Base-by-base conservation (phyloP, 2,113 vertebrate species). In the Syrmaticus mikado region DNA sequence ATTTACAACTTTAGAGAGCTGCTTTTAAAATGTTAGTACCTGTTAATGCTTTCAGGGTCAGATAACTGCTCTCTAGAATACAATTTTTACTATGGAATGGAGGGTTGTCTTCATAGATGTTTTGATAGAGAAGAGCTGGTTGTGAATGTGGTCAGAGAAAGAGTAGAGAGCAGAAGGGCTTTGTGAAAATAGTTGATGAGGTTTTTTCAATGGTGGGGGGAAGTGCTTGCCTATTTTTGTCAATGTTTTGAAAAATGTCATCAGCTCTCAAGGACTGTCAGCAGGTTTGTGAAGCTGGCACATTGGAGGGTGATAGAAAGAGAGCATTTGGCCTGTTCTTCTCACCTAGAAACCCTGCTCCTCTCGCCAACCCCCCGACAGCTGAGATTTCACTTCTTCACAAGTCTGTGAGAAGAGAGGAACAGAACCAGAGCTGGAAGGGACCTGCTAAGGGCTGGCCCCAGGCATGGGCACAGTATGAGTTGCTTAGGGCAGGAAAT, bases 281-380 rank as follows among this genome's bases (percentile, higher is more conserved):
- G 91, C 89, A 76, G 82, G 89, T 89, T 95, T 96, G 55, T 70
- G 94, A 93, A 93, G 84, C 82, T 94, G 94, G 82, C 94, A 94
- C 74, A 80, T 30, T 80, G 91, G 67, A 92, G 94, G 71, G 92
- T 94, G 96, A 89, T 89, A 92, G 89, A 86, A 92, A 92, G 91
- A 53, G 89, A 96, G 91, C 94, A 96, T 95, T 96, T 96, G 96
- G 91, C 94, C 92, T 96, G 96, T 94, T 96, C 92, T 96, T 95
- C 94, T 96, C 94, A 89, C 95, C 86, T 91, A 95, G 60, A 92
- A 94, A 93, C 90, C 88, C 90, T 62, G 61, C 85, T 96, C 88
- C 76, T 90, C 92, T 92, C 38, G 57, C 96, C 94, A 96, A 70
- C 16, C 88, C 82, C 68, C 32, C 4, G 11, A 81, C 92, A 96